Conservation (phyloP, 2,797 vertebrate genomes). For the Cetoscarus ocellatus region DNA sequence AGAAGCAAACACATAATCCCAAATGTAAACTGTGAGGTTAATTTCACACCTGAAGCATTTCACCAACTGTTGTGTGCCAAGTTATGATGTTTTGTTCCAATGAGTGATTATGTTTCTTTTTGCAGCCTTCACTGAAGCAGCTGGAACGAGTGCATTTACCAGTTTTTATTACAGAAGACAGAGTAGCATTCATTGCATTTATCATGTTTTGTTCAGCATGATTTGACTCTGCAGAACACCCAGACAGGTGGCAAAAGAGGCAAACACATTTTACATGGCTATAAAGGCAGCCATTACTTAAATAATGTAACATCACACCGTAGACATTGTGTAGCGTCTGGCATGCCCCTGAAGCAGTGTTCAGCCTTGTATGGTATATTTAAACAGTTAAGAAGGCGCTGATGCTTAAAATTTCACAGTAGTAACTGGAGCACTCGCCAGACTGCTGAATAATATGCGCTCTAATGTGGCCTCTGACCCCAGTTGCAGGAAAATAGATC, state of each 20-base stretch:
- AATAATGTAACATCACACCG: slow-evolving; percentile 46
- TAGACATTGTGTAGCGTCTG: slow-evolving; percentile 51
- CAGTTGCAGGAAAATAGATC: slow-evolving; percentile 63
- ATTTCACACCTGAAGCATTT: slow-evolving; percentile 79
- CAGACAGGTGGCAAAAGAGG: slow-evolving; percentile 65
- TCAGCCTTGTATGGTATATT: slow-evolving; percentile 52
- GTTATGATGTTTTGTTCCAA: slow-evolving; percentile 68
- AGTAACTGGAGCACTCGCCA: slow-evolving; percentile 73
- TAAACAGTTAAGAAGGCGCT: slow-evolving; percentile 60
- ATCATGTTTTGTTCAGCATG: slow-evolving; percentile 52
- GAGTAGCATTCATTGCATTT: slow-evolving; percentile 38
- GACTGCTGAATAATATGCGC: slow-evolving; percentile 69
- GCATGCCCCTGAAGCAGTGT: slow-evolving; percentile 9
- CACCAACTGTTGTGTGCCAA: slow-evolving; percentile 69
- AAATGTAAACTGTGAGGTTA: slow-evolving; percentile 61
- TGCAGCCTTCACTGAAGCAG: slow-evolving; percentile 57
- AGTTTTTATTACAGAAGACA: slow-evolving; percentile 58
- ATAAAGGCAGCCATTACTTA: slow-evolving; percentile 59
- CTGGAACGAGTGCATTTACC: slow-evolving; percentile 41
- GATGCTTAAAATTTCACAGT: slow-evolving; percentile 73
- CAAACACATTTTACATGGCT: slow-evolving; percentile 59
- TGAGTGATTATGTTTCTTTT: slow-evolving; percentile 62
- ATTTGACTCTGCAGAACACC: slow-evolving; percentile 50
- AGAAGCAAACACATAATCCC: slow-evolving; percentile 32
- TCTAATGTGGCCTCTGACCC: slow-evolving; percentile 74